Conservation (phyloP, 1,140 invertebrate species). For the Aporrectodea caliginosa region DNA sequence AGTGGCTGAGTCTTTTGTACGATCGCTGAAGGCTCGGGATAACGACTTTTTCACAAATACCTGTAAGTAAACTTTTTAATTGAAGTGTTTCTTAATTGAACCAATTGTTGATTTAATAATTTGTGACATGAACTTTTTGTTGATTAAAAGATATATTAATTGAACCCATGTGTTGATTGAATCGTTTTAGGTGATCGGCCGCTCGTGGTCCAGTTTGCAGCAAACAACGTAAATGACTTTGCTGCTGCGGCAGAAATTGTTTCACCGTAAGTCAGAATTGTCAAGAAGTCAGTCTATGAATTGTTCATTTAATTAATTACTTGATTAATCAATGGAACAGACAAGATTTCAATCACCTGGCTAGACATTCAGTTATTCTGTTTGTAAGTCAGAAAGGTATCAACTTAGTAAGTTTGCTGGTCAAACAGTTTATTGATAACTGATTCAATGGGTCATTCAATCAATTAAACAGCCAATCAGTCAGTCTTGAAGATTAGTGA, state of each 20-base stretch:
- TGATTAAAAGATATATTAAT: slow-evolving; percentile 8
- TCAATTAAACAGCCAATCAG: too few relatives aligned
- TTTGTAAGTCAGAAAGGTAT: too few relatives aligned
- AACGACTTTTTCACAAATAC: slow-evolving; percentile 81
- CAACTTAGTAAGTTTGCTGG: too few relatives aligned
- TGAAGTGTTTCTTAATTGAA: neutral
- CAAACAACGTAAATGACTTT: slow-evolving; percentile 78
- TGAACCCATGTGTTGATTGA: slow-evolving; percentile 26
- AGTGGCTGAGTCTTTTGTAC: slow-evolving; percentile 83
- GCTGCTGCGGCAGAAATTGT: slow-evolving; percentile 77
- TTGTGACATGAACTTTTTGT: slow-evolving; percentile 1
- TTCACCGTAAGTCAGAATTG: slow-evolving; percentile 69
- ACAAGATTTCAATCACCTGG: too few relatives aligned
- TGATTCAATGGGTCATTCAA: too few relatives aligned
- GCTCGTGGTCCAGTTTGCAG: slow-evolving; percentile 90
- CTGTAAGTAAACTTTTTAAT: slow-evolving; percentile 50
- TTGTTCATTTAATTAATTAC: too few relatives aligned
- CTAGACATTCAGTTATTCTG: too few relatives aligned
- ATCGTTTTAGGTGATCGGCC: slow-evolving; percentile 67
- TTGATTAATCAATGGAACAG: too few relatives aligned
- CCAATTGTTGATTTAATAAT: too few relatives aligned
- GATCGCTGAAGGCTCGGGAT: slow-evolving; percentile 77
- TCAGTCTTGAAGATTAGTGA: too few relatives aligned
- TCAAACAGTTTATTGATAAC: too few relatives aligned
- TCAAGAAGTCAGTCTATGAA: too few relatives aligned